phyloP scores from a whole-genome alignment of 2,888 invertebrate genomes.

The Bombyx huttoni region DNA sequence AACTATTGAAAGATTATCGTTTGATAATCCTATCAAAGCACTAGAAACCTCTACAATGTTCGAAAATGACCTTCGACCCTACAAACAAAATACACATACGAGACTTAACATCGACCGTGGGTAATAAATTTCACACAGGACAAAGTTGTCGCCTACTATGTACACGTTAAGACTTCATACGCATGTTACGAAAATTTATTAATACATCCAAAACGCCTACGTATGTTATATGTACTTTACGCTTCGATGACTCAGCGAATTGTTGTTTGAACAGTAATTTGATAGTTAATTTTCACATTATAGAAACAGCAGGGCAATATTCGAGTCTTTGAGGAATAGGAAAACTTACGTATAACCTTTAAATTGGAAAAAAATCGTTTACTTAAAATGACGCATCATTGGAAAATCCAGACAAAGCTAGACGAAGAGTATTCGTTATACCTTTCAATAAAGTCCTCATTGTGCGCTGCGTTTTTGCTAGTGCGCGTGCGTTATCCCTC shows the following conservation, averaged over 20 bases:
- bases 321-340: too few species aligned
- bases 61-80: too few species aligned
- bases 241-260: background rate
- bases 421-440: conserved; percentile 58
- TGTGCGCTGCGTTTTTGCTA: conserved; percentile 52
- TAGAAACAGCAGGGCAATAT: too few species aligned
- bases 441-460: conserved; percentile 51
- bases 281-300: too few species aligned
- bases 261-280: too few species aligned
- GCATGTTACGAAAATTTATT: background rate
- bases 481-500: conserved; percentile 62
- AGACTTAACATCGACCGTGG: too few species aligned
- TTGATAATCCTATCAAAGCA: too few species aligned
- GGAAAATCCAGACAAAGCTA: conserved; percentile 65
- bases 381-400: conserved; percentile 55
- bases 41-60: too few species aligned
- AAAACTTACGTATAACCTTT: too few species aligned
- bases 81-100: background rate
- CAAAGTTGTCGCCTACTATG: background rate
- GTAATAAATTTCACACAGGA: background rate
- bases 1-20: too few species aligned
- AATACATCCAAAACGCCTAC: background rate
- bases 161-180: too few species aligned
- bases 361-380: too few species aligned
- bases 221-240: background rate